Percentiles rank a stretch among this genome's conserved stretches.
Conservation (phyloP, 1,140 invertebrate genomes). For the Chlorops oryzae region DNA sequence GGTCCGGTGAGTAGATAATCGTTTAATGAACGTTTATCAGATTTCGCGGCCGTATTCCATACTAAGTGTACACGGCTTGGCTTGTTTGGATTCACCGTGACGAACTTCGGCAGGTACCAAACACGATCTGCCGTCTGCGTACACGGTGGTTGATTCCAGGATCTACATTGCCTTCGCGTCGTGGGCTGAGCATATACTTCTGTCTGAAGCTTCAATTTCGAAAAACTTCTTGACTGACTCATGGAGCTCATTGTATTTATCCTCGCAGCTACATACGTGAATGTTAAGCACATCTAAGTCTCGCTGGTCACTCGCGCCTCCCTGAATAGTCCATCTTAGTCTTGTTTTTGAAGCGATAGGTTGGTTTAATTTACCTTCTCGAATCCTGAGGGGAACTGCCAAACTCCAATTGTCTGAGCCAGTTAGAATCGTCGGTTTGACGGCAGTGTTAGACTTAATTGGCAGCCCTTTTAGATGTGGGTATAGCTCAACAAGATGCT, state of each 20-base stretch:
- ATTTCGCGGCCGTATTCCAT: too few relatives aligned
- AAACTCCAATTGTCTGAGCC: constrained; percentile 3
- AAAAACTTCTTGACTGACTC: not conserved
- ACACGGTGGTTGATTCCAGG: not conserved
- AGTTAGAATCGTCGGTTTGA: constrained; percentile 7
- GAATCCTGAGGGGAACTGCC: not conserved
- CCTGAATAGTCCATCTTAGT: constrained; percentile 5
- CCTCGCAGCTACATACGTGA: constrained; percentile 1
- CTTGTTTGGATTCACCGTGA: too few relatives aligned
- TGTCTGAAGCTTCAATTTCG: too few relatives aligned
- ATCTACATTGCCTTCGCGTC: not conserved
- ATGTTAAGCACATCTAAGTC: constrained; percentile 1
- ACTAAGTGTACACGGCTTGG: too few relatives aligned
- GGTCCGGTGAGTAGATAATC: too few relatives aligned
- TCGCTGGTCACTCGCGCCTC: not conserved
- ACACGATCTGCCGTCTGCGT: not conserved
- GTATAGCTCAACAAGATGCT: too few relatives aligned
- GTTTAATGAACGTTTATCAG: too few relatives aligned
- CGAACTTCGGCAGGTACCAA: not conserved
- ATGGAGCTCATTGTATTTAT: not conserved
- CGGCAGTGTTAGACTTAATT: constrained; percentile 4
- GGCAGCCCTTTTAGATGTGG: not conserved
- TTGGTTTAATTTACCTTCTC: not conserved
- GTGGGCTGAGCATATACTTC: not conserved
- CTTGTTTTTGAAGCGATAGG: constrained; percentile 3